phyloP scores from a whole-genome alignment of 2,113 vertebrate genomes.

The Oncorhynchus masou region DNA sequence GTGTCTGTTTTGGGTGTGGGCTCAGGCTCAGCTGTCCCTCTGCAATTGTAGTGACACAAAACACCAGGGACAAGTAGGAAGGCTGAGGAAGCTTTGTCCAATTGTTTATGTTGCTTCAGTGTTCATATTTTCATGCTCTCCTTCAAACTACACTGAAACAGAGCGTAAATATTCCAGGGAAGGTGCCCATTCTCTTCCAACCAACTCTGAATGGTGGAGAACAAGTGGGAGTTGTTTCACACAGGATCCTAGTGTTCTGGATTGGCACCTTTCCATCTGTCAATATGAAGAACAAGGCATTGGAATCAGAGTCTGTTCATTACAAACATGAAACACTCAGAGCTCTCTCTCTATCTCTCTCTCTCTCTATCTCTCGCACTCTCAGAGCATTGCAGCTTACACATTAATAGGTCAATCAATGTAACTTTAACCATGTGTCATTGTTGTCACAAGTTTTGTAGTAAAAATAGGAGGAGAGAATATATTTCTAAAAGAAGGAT shows the following conservation, averaged over 20 bases:
- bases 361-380: too few relatives aligned
- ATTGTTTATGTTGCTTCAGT: conserved; percentile 36
- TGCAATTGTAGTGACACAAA: conserved; percentile 21
- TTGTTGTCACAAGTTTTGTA: not conserved
- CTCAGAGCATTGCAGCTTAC: not conserved
- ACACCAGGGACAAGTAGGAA: conserved; percentile 20
- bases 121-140: conserved; percentile 4
- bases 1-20: conserved; percentile 26
- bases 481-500: not conserved
- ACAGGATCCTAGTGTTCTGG: conserved; percentile 16
- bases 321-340: not conserved
- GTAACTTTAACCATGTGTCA: not conserved
- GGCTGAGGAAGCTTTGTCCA: conserved; percentile 9
- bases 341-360: not conserved
- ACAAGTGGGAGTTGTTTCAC: conserved; percentile 5
- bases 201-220: not conserved
- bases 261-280: conserved; percentile 20
- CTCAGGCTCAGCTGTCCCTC: conserved; percentile 33
- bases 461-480: not conserved
- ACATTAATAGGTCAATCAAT: not conserved
- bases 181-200: not conserved
- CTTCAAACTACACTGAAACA: conserved; percentile 1
- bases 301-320: conserved; percentile 14
- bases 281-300: conserved; percentile 22
- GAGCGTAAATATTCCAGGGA: not conserved